Base-by-base conservation (phyloP, 2,797 vertebrate species). In the Arctocebus calabarensis region DNA sequence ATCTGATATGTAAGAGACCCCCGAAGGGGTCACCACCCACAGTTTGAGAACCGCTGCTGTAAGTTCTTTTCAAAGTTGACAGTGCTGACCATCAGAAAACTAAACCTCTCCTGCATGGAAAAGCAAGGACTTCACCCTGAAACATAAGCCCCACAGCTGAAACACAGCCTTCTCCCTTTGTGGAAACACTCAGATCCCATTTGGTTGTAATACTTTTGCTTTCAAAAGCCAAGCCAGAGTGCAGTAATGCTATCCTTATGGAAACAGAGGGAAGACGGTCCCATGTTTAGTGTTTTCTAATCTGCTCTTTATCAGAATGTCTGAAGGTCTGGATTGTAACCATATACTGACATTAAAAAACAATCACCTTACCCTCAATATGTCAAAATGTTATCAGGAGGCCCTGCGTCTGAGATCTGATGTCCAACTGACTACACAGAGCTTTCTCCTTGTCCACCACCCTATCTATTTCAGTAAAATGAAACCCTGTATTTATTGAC, bases 381-480 rank as follows among this genome's bases (percentile, higher is more conserved):
- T 88, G 85, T 85, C 94, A 92, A 95, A 94, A 93, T 90, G 95
- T 94, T 97, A 97, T 94, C 95, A 48, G 88, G 71, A 90, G 88
- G 79, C 48, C 73, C n/a, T 61, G 73, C 48, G 52, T 70, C 85
- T 55, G 84, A 90, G 83, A 90, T 90, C 93, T 64, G 78, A 52
- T 20, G 62, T 84, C 87, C 62, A 59, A 73, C 29, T 34, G 45
- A 25, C 43, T 37, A 11, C 20, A 9, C 2, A 45, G 48, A 64
- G 45, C 40, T n/a, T 78, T 73, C 85, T 96, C 85, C 73, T 77
- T 68, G 45, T 61, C 88, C 16, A 1, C 34, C 19, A 79, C 40
- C 87, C 71, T 95, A 91, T 94, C 84, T 64, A 32, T 88, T 92
- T 89, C 93, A 85, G 93, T 88, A 94, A 96, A 91, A 57, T 22